Percentiles rank a stretch among this genome's conserved stretches.
Evolutionary conservation across 2,888 invertebrate species (phyloP).

Genomic region (Epiblema foenella): DNA sequence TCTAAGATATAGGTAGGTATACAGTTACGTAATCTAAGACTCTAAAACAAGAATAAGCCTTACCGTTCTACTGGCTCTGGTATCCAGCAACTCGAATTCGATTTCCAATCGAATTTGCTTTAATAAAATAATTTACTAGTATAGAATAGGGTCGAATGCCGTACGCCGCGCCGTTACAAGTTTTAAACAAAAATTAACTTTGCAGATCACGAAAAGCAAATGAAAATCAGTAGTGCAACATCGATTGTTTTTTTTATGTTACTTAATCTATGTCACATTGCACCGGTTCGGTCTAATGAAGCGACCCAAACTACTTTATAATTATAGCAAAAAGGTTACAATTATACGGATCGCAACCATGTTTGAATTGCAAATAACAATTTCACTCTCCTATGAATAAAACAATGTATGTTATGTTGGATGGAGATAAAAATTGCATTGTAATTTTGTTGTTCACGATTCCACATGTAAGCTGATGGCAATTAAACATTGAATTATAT

Average conservation of each 20-base stretch:
- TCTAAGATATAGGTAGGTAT: too few species aligned
- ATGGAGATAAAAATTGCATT: conserved; percentile 26
- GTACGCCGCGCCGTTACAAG: too few species aligned
- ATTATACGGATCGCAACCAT: conserved; percentile 48
- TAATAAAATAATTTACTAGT: too few species aligned
- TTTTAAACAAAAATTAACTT: not conserved
- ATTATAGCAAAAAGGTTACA: conserved; percentile 53
- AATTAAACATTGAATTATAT: conserved; percentile 13
- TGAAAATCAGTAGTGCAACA: conserved; percentile 38
- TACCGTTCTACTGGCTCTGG: too few species aligned
- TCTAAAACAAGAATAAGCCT: too few species aligned
- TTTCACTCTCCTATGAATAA: conserved; percentile 53
- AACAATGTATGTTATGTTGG: conserved; percentile 41
- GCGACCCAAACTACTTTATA: conserved; percentile 50
- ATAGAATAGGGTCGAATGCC: too few species aligned
- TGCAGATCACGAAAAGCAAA: not conserved
- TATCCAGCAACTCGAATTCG: too few species aligned
- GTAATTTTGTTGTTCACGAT: conserved; percentile 30
- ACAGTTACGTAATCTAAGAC: too few species aligned
- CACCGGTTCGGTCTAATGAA: conserved; percentile 47
- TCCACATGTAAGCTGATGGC: conserved; percentile 4
- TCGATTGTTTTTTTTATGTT: conserved; percentile 30
- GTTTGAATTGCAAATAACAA: conserved; percentile 53
- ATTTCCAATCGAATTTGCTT: too few species aligned
- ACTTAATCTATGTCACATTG: conserved; percentile 32